Percentiles rank a stretch among this genome's conserved stretches.
Evolutionary conservation across 2,113 vertebrate species (phyloP).

Genomic region (Triplophysa rosa): DNA sequence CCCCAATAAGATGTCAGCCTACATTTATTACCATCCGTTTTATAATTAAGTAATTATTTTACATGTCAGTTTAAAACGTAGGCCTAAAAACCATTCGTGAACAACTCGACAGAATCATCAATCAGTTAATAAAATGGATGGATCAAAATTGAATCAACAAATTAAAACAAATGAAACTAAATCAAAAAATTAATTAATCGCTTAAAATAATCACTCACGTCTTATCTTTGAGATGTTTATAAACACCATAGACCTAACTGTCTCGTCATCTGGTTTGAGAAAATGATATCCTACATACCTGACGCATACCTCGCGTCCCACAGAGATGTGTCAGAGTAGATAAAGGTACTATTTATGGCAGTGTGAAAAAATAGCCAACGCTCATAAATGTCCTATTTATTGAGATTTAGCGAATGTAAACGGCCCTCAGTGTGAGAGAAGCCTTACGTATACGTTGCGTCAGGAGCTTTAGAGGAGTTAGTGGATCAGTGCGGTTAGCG

Average conservation of each 20-base stretch:
- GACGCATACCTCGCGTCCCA: neutral
- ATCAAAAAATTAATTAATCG: no score
- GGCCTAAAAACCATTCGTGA: no score
- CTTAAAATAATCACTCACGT: no score
- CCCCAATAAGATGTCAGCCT: no score
- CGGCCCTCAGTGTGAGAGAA: neutral
- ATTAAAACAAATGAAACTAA: neutral
- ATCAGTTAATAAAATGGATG: no score
- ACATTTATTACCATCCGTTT: no score
- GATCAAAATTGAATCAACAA: no score
- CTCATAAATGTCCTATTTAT: neutral
- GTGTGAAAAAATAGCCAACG: neutral
- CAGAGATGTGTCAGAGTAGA: neutral
- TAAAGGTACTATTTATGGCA: neutral
- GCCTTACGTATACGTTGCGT: neutral
- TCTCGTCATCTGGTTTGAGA: neutral
- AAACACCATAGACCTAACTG: no score
- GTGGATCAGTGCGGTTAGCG: neutral
- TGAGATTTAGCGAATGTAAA: neutral
- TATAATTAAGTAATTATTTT: no score
- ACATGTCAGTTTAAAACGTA: no score
- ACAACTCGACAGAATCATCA: no score
- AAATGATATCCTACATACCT: neutral
- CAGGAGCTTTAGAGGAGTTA: slow-evolving; percentile 21
- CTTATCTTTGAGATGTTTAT: no score